phyloP scores from a whole-genome alignment of 2,113 vertebrate species.

The Syrrhaptes paradoxus region DNA sequence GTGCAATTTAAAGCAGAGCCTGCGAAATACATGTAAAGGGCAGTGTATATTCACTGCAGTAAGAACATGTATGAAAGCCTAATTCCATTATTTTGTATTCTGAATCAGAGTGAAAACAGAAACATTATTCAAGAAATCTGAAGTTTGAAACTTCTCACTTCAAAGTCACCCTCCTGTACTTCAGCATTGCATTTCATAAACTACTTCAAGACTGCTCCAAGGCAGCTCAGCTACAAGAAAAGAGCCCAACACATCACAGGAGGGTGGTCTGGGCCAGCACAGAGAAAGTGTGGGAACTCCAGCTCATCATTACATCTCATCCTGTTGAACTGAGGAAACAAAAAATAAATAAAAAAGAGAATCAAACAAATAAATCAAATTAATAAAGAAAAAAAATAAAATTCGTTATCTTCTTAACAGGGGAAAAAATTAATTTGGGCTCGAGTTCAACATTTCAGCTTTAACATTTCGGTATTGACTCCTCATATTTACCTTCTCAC shows the following conservation, averaged over 20 bases:
- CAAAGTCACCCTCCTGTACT: neutral
- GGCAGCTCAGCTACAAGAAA: neutral
- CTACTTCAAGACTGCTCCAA: neutral
- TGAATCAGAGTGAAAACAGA: neutral
- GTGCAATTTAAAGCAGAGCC: neutral
- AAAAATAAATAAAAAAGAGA: neutral
- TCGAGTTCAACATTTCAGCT: neutral
- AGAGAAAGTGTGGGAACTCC: neutral
- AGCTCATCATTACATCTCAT: neutral
- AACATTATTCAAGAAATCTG: neutral
- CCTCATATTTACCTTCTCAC: neutral
- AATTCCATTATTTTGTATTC: neutral
- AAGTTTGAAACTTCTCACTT: neutral
- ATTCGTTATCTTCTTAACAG: neutral
- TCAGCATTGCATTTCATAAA: neutral
- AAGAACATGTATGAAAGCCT: neutral
- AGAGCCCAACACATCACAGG: neutral
- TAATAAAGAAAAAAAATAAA: neutral
- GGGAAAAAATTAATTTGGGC: neutral
- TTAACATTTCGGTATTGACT: neutral
- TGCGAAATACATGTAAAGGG: neutral
- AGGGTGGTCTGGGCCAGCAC: neutral
- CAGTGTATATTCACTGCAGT: neutral
- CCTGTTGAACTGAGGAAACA: neutral
- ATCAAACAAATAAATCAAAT: neutral